These are phyloP conservation scores for Ochropleura leucogaster DNA, from an alignment of 2,888 invertebrate species.

Conservation along the genomic window DNA sequence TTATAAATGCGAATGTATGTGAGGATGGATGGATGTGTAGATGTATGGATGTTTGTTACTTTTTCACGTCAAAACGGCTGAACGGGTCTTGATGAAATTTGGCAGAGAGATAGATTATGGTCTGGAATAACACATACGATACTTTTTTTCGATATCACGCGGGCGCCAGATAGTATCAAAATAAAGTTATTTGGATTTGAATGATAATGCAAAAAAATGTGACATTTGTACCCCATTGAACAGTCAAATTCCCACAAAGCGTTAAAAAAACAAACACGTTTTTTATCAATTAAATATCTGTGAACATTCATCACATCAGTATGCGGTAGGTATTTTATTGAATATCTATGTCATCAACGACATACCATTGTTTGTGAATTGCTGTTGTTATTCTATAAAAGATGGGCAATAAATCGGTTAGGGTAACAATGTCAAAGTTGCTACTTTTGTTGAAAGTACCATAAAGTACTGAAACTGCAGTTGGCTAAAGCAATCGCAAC, in stretches of 20 bases:
- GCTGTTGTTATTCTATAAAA: slow-evolving; percentile 8
- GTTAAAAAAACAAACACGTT: not conserved
- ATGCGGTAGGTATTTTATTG: slow-evolving; percentile 4
- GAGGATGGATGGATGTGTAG: too few species aligned
- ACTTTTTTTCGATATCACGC: too few species aligned
- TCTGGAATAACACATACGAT: too few species aligned
- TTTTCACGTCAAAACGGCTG: too few species aligned
- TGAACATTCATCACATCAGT: not conserved
- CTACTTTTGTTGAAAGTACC: slow-evolving; percentile 18
- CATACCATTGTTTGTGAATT: slow-evolving; percentile 16
- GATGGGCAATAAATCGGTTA: not conserved
- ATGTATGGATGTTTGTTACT: too few species aligned
- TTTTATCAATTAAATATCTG: slow-evolving; percentile 1
- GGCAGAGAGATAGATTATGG: too few species aligned
- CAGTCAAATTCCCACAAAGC: not conserved
- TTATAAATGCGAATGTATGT: too few species aligned
- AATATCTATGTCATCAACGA: not conserved
- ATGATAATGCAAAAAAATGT: slow-evolving; percentile 11
- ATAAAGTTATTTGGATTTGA: not conserved
- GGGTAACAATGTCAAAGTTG: slow-evolving; percentile 22
- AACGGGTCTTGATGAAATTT: too few species aligned
- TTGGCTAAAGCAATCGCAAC: slow-evolving; percentile 14
- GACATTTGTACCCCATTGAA: not conserved
- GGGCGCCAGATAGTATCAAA: too few species aligned
- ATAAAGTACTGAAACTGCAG: slow-evolving; percentile 33